A percentile compares a stretch with the other conserved stretches of the same genome.
These are phyloP conservation scores for Aleiodes alternator DNA, from an alignment of 2,888 invertebrate genomes.

Conservation along the genomic window DNA sequence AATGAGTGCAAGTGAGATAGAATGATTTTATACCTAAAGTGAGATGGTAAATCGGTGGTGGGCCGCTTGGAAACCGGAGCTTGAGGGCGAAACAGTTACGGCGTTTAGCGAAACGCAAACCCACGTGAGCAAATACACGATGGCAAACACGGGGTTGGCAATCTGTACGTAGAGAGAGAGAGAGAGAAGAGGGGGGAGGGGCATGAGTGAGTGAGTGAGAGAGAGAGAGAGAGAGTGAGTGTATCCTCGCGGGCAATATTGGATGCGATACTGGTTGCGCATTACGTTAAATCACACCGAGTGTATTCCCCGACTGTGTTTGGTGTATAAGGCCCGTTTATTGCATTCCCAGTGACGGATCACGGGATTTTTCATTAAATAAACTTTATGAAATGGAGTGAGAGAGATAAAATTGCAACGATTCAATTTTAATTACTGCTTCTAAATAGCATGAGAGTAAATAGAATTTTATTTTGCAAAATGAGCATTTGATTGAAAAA, in stretches of 20 bases:
- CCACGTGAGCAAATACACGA: conserved; percentile 48
- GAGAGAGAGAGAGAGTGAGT: conserved; percentile 14
- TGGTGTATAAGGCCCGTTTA: conserved; percentile 39
- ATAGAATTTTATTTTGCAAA: too few relatives aligned
- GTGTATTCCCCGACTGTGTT: conserved; percentile 2
- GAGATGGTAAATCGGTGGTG: conserved; percentile 51
- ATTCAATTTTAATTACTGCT: not conserved
- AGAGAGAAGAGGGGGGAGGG: conserved; percentile 2
- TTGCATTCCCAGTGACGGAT: conserved; percentile 41
- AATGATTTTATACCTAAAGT: not conserved
- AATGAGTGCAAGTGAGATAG: conserved; percentile 19
- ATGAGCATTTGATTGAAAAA: too few relatives aligned
- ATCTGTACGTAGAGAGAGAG: conserved; percentile 10
- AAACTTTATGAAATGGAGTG: too few relatives aligned
- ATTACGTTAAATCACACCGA: conserved; percentile 54
- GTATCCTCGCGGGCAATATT: conserved; percentile 47
- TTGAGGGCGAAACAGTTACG: conserved; percentile 43
- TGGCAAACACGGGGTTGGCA: conserved; percentile 44
- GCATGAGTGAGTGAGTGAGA: not conserved
- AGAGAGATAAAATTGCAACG: too few relatives aligned
- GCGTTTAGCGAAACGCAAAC: conserved; percentile 50
- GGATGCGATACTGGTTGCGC: conserved; percentile 54
- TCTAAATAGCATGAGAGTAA: conserved; percentile 5
- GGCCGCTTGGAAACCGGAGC: conserved; percentile 34
- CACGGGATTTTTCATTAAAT: conserved; percentile 31